A percentile compares a stretch with the other conserved stretches of the same genome.
Evolutionary conservation across 2,888 invertebrate genomes (phyloP).

Genomic region (Beris chalybata): DNA sequence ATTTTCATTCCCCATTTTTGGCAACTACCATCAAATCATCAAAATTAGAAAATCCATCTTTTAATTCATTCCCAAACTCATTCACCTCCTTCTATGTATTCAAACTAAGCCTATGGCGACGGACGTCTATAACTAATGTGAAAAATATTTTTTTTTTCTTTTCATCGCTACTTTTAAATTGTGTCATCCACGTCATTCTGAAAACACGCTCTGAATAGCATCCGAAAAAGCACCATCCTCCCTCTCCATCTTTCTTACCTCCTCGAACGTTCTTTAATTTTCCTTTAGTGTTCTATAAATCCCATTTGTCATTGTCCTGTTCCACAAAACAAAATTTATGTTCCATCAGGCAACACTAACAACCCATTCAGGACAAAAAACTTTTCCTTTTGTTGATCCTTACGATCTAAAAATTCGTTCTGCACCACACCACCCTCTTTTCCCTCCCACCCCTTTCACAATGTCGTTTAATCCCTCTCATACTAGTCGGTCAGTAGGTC

Average conservation of each 20-base stretch:
- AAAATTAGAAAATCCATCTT: no score
- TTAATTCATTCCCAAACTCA: no score
- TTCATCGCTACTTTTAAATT: neutral
- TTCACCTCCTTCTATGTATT: no score
- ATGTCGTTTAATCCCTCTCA: no score
- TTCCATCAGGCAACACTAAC: slow-evolving; percentile 15
- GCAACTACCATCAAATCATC: no score
- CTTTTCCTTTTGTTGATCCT: neutral
- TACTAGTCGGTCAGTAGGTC: slow-evolving; percentile 27
- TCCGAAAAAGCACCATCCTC: neutral
- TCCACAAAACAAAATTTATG: neutral
- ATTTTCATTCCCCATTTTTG: no score
- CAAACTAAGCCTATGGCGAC: no score
- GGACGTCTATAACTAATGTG: no score
- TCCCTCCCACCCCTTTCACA: no score
- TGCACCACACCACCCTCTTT: slow-evolving; percentile 2
- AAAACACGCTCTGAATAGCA: neutral
- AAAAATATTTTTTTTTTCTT: no score
- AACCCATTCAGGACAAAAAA: slow-evolving; percentile 12
- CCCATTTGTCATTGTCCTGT: slow-evolving; percentile 4
- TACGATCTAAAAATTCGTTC: slow-evolving; percentile 15
- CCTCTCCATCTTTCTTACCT: neutral
- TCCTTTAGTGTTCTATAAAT: neutral
- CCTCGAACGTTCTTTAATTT: neutral
- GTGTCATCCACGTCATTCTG: neutral